Evolutionary conservation across 2,113 vertebrate genomes (phyloP).

Genomic region (Lota lota): DNA sequence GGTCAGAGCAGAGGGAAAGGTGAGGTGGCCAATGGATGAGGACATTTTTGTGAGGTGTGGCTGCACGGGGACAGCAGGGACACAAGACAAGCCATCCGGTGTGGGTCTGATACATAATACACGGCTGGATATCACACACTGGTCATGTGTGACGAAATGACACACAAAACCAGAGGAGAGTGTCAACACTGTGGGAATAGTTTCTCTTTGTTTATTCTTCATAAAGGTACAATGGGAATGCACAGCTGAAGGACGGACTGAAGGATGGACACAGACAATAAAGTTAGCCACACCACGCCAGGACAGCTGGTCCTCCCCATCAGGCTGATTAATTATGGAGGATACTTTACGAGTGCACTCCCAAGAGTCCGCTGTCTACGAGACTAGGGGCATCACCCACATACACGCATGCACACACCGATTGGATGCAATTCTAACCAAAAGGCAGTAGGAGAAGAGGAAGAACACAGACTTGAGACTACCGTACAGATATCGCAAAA

Average conservation of each 20-base stretch:
- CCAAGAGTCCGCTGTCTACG: slow-evolving; percentile 26
- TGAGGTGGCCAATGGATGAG: slow-evolving; percentile 22
- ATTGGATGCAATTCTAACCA: too few species aligned
- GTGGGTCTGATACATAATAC: neutral
- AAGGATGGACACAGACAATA: slow-evolving; percentile 30
- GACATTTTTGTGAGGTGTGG: slow-evolving; percentile 34
- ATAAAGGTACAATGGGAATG: neutral
- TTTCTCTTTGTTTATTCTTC: neutral
- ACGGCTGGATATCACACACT: neutral
- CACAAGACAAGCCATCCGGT: neutral
- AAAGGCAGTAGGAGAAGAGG: too few species aligned
- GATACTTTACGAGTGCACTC: slow-evolving; percentile 65
- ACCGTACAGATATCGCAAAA: too few species aligned
- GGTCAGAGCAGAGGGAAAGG: slow-evolving; percentile 45
- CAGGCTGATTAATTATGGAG: slow-evolving; percentile 74
- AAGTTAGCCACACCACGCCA: slow-evolving; percentile 58
- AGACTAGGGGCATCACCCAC: neutral
- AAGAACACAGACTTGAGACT: too few species aligned
- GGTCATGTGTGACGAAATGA: neutral
- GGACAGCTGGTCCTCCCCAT: slow-evolving; percentile 65
- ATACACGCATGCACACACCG: too few species aligned
- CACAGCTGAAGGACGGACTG: slow-evolving; percentile 13
- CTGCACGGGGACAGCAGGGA: neutral
- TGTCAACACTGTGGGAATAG: neutral
- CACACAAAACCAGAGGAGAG: too few species aligned